These are phyloP conservation scores for Macroglossus sobrinus DNA, from an alignment of 2,113 vertebrate genomes.

Conservation along the genomic window DNA sequence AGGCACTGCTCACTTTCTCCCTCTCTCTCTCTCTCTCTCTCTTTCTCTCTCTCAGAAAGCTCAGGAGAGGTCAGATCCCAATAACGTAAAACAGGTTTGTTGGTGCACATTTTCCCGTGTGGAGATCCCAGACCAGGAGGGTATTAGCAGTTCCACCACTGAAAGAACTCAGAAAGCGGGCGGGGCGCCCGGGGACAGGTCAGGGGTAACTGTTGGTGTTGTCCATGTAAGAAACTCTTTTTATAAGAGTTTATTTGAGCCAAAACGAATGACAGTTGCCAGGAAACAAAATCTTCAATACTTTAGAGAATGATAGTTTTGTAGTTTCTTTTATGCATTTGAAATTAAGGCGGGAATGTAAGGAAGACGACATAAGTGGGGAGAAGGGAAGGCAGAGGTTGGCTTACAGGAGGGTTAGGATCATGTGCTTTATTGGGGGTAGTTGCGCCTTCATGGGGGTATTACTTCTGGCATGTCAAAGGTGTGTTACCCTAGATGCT, in stretches of 20 bases:
- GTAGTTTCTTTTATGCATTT: not conserved
- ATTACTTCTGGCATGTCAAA: not conserved
- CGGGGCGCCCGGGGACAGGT: not conserved
- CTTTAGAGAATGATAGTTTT: not conserved
- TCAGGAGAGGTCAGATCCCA: not conserved
- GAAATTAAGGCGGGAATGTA: not conserved
- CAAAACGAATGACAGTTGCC: not conserved
- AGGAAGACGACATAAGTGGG: not conserved
- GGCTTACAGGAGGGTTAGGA: not conserved
- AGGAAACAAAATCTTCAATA: not conserved
- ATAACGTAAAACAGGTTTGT: not conserved
- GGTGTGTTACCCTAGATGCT: not conserved
- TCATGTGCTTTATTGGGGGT: not conserved
- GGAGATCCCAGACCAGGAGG: not conserved
- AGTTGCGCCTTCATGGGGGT: not conserved
- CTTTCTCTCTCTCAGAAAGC: not conserved
- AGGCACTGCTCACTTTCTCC: not conserved
- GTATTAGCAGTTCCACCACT: not conserved
- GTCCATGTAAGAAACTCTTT: not conserved
- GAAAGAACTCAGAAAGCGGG: not conserved
- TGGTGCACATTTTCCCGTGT: not conserved
- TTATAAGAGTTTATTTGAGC: not conserved
- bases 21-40: not conserved
- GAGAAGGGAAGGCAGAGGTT: not conserved
- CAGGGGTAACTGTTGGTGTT: not conserved